These are phyloP conservation scores for Ciona savignyi DNA, from an alignment of 23 tunicate species.

Conservation along the genomic window DNA sequence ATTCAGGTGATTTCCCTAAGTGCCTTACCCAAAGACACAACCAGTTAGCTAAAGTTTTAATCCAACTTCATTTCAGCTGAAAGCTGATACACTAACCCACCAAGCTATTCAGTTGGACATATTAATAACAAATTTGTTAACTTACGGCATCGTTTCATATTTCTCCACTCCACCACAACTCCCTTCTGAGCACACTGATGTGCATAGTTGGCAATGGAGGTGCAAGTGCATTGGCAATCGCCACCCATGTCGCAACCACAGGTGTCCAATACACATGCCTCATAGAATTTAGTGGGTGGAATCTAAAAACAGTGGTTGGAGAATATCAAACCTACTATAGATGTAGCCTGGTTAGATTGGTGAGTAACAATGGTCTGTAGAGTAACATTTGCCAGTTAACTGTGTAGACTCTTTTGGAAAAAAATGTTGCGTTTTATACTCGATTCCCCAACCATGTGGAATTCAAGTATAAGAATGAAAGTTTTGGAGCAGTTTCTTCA, in stretches of 20 bases:
- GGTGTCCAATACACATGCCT: constrained; percentile 40
- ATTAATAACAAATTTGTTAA: background rate
- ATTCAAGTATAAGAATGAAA: too few species aligned
- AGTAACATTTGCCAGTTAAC: too few species aligned
- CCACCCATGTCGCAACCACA: constrained; percentile 61
- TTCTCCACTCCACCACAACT: constrained; percentile 54
- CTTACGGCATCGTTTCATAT: constrained; percentile 52
- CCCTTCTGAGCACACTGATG: constrained; percentile 50
- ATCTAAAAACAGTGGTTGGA: constrained; percentile 18
- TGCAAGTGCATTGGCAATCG: constrained; percentile 54
- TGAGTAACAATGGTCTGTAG: too few species aligned
- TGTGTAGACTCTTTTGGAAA: too few species aligned
- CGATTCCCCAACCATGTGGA: too few species aligned
- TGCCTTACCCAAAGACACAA: too few species aligned
- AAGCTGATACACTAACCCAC: background rate
- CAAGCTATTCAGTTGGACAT: background rate
- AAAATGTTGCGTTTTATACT: too few species aligned
- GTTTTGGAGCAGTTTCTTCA: too few species aligned
- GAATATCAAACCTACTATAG: too few species aligned
- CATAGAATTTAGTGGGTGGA: constrained; percentile 20
- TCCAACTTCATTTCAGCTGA: background rate
- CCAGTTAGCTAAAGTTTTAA: background rate
- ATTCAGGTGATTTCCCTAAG: too few species aligned
- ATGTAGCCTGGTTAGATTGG: too few species aligned
- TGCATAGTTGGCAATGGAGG: constrained; percentile 50